Percentiles rank a stretch among this genome's conserved stretches.
These are phyloP conservation scores for Pararge aegeria DNA, from an alignment of 1,140 invertebrate genomes.

Conservation along the genomic window DNA sequence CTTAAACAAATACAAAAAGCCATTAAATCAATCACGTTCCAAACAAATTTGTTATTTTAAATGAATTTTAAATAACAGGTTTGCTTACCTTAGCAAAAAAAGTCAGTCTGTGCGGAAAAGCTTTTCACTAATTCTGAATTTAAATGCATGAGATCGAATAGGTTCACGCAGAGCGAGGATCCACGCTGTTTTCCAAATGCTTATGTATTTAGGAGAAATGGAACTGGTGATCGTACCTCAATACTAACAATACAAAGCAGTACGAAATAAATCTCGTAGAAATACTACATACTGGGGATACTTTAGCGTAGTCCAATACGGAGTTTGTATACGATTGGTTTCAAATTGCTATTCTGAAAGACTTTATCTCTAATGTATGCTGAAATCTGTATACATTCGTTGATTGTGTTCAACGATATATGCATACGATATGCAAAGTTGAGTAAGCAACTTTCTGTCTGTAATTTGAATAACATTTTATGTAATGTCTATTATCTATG, in stretches of 20 bases:
- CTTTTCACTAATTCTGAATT: constrained; percentile 75
- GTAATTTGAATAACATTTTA: not conserved
- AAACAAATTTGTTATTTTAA: constrained; percentile 55
- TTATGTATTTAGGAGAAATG: constrained; percentile 57
- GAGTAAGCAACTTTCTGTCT: not conserved
- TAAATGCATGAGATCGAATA: constrained; percentile 77
- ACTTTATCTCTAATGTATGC: constrained; percentile 2
- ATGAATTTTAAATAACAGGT: constrained; percentile 49
- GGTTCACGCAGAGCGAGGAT: constrained; percentile 52
- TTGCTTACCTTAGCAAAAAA: constrained; percentile 64
- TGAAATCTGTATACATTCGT: not conserved
- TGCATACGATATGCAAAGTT: not conserved
- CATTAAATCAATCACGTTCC: constrained; percentile 66
- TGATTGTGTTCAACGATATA: not conserved
- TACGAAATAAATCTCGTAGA: constrained; percentile 9
- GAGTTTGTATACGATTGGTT: constrained; percentile 1
- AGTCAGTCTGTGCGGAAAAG: constrained; percentile 49
- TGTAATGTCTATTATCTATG: too few relatives aligned
- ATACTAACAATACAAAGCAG: constrained; percentile 22
- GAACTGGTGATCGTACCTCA: constrained; percentile 38
- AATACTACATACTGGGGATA: not conserved
- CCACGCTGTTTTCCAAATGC: constrained; percentile 52
- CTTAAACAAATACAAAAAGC: not conserved
- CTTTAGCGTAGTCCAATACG: not conserved
- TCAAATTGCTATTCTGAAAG: constrained; percentile 1